Conservation (phyloP, 2,888 invertebrate species). For the Habrosyne pyritoides region DNA sequence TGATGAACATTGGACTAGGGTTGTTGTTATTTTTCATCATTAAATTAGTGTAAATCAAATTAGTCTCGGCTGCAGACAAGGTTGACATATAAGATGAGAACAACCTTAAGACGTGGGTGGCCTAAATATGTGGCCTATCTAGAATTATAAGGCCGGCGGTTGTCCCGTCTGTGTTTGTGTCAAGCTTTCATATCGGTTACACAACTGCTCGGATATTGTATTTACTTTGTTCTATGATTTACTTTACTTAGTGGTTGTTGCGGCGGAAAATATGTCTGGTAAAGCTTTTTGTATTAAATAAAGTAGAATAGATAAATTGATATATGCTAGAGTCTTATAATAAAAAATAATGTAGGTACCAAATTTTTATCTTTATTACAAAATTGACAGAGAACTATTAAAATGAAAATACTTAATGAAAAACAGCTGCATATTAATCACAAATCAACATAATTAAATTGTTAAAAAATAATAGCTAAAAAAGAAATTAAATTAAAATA, state of each 20-base stretch:
- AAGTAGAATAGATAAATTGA: background rate
- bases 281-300: background rate
- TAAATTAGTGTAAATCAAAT: no score
- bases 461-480: no score
- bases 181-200: background rate
- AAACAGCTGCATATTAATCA: no score
- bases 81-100: background rate
- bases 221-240: background rate
- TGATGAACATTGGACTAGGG: no score
- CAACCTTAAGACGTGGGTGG: conserved; percentile 32
- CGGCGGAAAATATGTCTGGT: background rate
- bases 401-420: no score
- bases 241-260: background rate
- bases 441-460: no score
- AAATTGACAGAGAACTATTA: no score
- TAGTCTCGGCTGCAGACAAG: background rate
- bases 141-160: conserved; percentile 33
- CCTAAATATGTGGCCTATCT: conserved; percentile 46
- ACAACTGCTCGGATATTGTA: background rate
- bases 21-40: no score
- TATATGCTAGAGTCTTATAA: no score
- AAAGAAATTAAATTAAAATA: no score
- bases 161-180: background rate
- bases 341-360: no score
- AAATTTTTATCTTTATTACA: no score